A percentile compares a stretch with the other conserved stretches of the same genome.
Evolutionary conservation across 2,888 invertebrate species (phyloP).

Genomic region (Caenorhabditis panamensis): DNA sequence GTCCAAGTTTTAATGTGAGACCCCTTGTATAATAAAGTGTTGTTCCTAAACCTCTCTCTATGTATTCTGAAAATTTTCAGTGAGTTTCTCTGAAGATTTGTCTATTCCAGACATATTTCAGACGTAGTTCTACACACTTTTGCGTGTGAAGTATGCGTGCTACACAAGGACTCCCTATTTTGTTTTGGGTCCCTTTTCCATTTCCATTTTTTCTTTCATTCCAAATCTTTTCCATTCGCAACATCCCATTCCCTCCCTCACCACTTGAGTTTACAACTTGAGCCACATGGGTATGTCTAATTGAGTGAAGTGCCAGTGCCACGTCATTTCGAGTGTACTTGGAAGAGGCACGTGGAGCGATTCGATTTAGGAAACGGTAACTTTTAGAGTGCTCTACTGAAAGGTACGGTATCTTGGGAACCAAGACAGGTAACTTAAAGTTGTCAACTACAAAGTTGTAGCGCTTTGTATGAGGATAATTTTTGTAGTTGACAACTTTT

Average conservation of each 20-base stretch:
- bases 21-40: slow-evolving; percentile 10
- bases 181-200: neutral
- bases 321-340: slow-evolving; percentile 42
- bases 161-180: neutral
- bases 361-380: neutral
- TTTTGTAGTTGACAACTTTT: too few relatives aligned
- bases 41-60: neutral
- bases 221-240: slow-evolving; percentile 21
- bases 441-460: too few relatives aligned
- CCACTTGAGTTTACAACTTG: slow-evolving; percentile 28
- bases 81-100: neutral
- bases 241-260: neutral
- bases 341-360: neutral
- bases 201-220: neutral
- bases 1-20: slow-evolving; percentile 9
- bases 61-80: neutral
- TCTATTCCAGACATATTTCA: neutral
- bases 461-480: too few relatives aligned
- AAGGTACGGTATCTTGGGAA: too few relatives aligned
- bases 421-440: too few relatives aligned
- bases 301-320: slow-evolving; percentile 7
- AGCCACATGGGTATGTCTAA: slow-evolving; percentile 41
- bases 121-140: neutral
- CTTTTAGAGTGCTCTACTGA: too few relatives aligned
- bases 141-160: slow-evolving; percentile 1